phyloP scores from a whole-genome alignment of 2,113 vertebrate genomes.

The Addax nasomaculatus region DNA sequence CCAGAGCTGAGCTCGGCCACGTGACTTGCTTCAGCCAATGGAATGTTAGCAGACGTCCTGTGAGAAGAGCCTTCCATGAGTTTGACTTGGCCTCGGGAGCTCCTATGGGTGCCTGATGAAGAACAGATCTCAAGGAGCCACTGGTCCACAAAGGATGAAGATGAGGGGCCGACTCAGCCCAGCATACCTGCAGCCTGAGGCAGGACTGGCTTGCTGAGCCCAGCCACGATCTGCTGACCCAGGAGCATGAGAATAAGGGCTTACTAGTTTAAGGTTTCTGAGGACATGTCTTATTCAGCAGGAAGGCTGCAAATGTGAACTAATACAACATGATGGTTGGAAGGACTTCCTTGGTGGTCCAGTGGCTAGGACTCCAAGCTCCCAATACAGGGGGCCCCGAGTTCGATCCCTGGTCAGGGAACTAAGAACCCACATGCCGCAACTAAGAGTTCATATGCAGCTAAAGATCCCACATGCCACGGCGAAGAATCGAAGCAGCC shows the following conservation, averaged over 20 bases:
- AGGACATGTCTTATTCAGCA: neutral
- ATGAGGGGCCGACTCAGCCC: neutral
- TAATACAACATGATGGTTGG: neutral
- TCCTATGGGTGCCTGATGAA: neutral
- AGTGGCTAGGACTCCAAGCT: neutral
- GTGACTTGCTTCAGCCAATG: neutral
- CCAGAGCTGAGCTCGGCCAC: neutral
- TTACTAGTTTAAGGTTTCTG: neutral
- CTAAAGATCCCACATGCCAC: neutral
- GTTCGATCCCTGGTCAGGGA: neutral
- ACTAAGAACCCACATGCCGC: neutral
- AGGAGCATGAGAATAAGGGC: neutral
- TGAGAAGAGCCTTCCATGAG: neutral
- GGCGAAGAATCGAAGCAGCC: neutral
- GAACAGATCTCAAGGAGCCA: neutral
- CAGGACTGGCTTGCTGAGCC: neutral
- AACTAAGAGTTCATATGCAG: neutral
- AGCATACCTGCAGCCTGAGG: neutral
- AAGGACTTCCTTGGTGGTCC: neutral
- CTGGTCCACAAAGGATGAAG: neutral
- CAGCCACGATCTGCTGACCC: neutral
- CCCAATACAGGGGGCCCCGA: neutral
- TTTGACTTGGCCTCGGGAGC: neutral
- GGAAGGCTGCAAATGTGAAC: neutral
- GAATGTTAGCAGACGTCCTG: neutral